These are phyloP conservation scores for Penaeus chinensis DNA, from an alignment of 1,140 invertebrate species.

Conservation along the genomic window DNA sequence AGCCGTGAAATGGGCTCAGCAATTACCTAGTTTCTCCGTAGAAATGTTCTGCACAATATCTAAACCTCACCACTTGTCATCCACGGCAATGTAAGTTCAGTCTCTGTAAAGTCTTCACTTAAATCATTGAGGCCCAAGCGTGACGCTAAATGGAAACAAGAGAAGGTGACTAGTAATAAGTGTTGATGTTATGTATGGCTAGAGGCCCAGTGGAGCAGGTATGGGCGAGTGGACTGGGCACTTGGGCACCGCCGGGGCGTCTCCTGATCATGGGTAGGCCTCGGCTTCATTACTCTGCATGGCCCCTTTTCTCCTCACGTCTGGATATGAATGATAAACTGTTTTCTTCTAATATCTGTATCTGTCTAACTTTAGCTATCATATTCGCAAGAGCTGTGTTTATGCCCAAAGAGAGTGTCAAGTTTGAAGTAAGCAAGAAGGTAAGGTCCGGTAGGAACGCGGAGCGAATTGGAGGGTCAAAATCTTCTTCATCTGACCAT, in stretches of 20 bases:
- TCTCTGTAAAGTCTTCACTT: neutral
- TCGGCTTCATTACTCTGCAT: conserved; percentile 32
- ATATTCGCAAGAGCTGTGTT: conserved; percentile 50
- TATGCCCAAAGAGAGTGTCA: conserved; percentile 33
- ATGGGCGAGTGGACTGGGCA: too few relatives aligned
- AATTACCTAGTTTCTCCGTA: neutral
- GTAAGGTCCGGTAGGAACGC: conserved; percentile 16
- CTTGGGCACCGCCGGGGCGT: too few relatives aligned
- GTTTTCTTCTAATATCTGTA: conserved; percentile 45
- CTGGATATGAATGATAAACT: conserved; percentile 27
- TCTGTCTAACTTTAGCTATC: conserved; percentile 24
- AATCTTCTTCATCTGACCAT: too few relatives aligned
- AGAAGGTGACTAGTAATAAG: too few relatives aligned
- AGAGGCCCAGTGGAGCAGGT: too few relatives aligned
- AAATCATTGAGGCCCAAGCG: too few relatives aligned
- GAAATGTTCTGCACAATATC: conserved; percentile 13
- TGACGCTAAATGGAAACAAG: too few relatives aligned
- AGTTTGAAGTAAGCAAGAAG: conserved; percentile 34
- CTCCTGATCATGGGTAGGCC: neutral
- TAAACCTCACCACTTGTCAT: neutral
- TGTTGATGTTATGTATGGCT: too few relatives aligned
- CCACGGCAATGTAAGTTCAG: neutral
- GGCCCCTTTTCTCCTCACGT: conserved; percentile 33
- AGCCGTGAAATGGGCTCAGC: too few relatives aligned
- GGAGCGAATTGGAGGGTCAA: neutral